Conservation (phyloP, 2,797 vertebrate genomes). For the Ctenopoma kingsleyae region DNA sequence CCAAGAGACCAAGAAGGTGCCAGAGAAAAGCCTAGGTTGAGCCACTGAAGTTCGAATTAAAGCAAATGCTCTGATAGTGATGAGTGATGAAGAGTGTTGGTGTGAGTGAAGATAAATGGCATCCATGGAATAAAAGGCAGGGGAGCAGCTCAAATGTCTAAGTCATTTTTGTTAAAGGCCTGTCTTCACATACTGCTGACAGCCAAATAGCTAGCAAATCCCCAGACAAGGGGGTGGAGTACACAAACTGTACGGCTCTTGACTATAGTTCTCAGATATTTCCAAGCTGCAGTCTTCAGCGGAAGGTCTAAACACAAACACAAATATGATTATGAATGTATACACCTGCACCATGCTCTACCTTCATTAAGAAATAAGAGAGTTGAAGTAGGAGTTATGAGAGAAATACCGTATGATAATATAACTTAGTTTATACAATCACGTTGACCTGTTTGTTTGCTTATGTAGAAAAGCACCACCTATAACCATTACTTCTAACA, state of each 20-base stretch:
- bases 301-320: slow-evolving; percentile 9
- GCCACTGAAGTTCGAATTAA: slow-evolving; percentile 52
- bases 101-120: slow-evolving; percentile 53
- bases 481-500: slow-evolving; percentile 43
- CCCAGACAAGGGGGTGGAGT: slow-evolving; percentile 39
- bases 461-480: slow-evolving; percentile 19
- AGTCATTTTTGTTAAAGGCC: slow-evolving; percentile 54
- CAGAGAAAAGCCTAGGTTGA: neutral
- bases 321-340: slow-evolving; percentile 11
- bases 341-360: neutral
- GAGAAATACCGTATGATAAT: neutral
- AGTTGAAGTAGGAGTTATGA: neutral
- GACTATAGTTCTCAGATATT: slow-evolving; percentile 13
- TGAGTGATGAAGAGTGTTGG: slow-evolving; percentile 28
- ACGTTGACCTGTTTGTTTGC: slow-evolving; percentile 31
- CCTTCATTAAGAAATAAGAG: neutral
- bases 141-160: slow-evolving; percentile 47
- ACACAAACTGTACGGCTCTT: slow-evolving; percentile 27
- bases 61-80: slow-evolving; percentile 57
- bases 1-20: slow-evolving; percentile 30
- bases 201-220: slow-evolving; percentile 56
- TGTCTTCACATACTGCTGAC: slow-evolving; percentile 49
- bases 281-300: slow-evolving; percentile 16
- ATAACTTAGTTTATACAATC: slow-evolving; percentile 26
- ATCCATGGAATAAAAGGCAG: slow-evolving; percentile 55